These are phyloP conservation scores for Nomada fabriciana DNA, from an alignment of 2,888 invertebrate species.

Conservation along the genomic window DNA sequence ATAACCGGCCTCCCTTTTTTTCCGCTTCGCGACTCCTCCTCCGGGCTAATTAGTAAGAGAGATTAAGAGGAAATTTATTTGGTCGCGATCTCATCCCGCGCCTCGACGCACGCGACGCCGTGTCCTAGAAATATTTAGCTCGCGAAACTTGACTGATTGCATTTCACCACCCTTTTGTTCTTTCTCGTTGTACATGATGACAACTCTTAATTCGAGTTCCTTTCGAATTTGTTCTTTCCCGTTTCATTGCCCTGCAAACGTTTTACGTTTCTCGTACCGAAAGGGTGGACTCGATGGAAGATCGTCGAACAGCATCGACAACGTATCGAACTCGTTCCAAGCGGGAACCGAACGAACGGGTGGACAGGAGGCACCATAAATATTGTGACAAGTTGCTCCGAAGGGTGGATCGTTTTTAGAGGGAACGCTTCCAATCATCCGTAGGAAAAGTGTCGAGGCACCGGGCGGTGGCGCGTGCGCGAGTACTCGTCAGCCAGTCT, in stretches of 20 bases:
- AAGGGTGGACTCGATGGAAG: too few species aligned
- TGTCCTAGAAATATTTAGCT: neutral
- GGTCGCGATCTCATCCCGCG: slow-evolving; percentile 26
- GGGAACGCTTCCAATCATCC: slow-evolving; percentile 28
- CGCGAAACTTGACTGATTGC: slow-evolving; percentile 2
- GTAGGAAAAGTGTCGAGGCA: slow-evolving; percentile 37
- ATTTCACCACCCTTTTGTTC: neutral
- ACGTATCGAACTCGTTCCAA: neutral
- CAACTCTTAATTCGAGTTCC: slow-evolving; percentile 1
- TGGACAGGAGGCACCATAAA: neutral
- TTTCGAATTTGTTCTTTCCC: neutral
- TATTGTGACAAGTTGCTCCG: slow-evolving; percentile 7
- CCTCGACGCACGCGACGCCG: slow-evolving; percentile 4
- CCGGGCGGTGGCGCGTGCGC: slow-evolving; percentile 52
- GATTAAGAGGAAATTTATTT: slow-evolving; percentile 50
- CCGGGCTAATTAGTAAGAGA: slow-evolving; percentile 56
- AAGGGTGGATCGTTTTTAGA: slow-evolving; percentile 15
- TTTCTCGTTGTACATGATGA: neutral
- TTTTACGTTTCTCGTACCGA: neutral
- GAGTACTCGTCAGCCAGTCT: slow-evolving; percentile 40
- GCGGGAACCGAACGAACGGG: neutral
- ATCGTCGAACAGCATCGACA: neutral
- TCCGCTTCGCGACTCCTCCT: slow-evolving; percentile 8
- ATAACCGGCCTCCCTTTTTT: slow-evolving; percentile 51
- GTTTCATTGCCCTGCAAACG: too few species aligned